These are phyloP conservation scores for Chaetodon trifascialis DNA, from an alignment of 2,113 vertebrate species.

Conservation along the genomic window DNA sequence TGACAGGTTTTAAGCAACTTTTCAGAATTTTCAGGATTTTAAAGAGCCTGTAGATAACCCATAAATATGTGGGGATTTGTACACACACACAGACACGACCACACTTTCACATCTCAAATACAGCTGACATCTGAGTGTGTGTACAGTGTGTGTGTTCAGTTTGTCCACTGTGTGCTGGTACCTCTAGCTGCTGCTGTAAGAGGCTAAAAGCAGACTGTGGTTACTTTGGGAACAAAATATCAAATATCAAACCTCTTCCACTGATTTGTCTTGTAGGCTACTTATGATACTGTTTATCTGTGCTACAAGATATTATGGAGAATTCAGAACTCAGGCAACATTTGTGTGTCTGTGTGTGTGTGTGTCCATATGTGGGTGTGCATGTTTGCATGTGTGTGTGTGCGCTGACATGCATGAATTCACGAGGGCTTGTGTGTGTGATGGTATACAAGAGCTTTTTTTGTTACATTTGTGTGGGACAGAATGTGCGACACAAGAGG, in stretches of 20 bases:
- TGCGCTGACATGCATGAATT: slow-evolving; percentile 39
- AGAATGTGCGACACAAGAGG: slow-evolving; percentile 1
- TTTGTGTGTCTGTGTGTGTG: slow-evolving; percentile 22
- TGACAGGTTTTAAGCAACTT: not conserved
- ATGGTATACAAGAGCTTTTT: slow-evolving; percentile 26
- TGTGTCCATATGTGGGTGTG: not conserved
- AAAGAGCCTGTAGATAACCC: not conserved
- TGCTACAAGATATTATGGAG: slow-evolving; percentile 2
- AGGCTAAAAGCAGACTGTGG: slow-evolving; percentile 21
- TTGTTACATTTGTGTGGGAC: slow-evolving; percentile 24
- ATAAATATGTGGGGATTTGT: slow-evolving; percentile 14
- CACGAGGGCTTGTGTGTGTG: slow-evolving; percentile 34
- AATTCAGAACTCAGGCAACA: slow-evolving; percentile 9
- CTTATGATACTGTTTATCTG: slow-evolving; percentile 2
- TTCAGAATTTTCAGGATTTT: slow-evolving; percentile 3
- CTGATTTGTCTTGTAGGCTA: slow-evolving; percentile 1
- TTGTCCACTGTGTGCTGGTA: slow-evolving; percentile 32
- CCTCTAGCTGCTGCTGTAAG: slow-evolving; percentile 30
- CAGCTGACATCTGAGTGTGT: slow-evolving; percentile 44
- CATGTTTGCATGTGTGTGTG: slow-evolving; percentile 19
- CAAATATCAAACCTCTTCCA: slow-evolving; percentile 25
- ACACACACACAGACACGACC: slow-evolving; percentile 21
- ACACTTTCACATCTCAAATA: slow-evolving; percentile 47
- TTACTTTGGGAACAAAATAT: slow-evolving; percentile 39
- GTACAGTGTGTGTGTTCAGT: slow-evolving; percentile 44